Evolutionary conservation across 2,888 invertebrate species (phyloP), one percentile per base, ranked within the genome.

Genomic region (Mythimna lalbum): DNA sequence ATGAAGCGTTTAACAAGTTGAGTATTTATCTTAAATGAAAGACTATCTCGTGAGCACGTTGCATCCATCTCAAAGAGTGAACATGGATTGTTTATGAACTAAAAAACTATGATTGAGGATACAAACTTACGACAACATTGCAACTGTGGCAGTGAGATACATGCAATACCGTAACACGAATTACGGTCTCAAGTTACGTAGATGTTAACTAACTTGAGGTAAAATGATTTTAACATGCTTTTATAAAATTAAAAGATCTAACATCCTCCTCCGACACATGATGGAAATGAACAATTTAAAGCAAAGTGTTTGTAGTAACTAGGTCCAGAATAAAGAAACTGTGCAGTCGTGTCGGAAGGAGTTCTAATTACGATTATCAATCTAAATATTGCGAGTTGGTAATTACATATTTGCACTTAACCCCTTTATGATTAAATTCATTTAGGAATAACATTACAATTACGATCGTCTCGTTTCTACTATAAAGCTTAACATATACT

Each of bases 101-200:
- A 79, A 81, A 83, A 80, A 61, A 73, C 73, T 70, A 73, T 76
- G 67, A 33, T 84, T 78, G 70, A 75, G 72, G 59, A 81, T 82
- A 78, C 68, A 68, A 79, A 57, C 71, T 76, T 71, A 78, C 69
- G 47, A 74, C 74, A 73, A 69, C 71, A 77, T 83, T 84, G 85
- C 82, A 83, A 77, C 39, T 68, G 85, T 89, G 86, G 66, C 67
- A 79, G 75, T 78, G 80, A 67, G 59, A 57, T 74, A 72, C 78
- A 76, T 69, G 64, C 69, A 83, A 78, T 50, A 85, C 89, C 90
- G 86, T 91, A 90, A 89, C 80, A 49, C 33, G 9, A 72, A 79
- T 88, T 90, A 91, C 89, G 89, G 88, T 83, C 83, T 82, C 88
- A 90, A 89, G 89, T 87, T 81, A 69, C 56, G 57, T 71, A 76